Conservation (phyloP, 2,113 vertebrate genomes). For the Pimephales promelas region DNA sequence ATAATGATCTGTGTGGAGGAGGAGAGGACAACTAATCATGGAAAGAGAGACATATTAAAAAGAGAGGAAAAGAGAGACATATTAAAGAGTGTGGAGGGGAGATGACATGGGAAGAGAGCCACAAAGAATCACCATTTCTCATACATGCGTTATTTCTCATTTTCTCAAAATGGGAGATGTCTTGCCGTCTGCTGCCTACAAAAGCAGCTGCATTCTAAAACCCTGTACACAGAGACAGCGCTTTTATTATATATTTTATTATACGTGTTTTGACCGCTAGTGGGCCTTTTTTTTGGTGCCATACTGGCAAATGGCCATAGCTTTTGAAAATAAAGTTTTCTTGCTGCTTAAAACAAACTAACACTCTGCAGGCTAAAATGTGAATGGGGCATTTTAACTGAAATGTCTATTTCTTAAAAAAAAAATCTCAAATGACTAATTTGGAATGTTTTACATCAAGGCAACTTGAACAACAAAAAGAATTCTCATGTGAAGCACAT, state of each 20-base stretch:
- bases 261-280: neutral
- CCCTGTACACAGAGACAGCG: neutral
- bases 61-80: neutral
- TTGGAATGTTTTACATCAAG: neutral
- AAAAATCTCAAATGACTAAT: neutral
- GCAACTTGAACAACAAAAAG: neutral
- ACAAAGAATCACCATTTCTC: neutral
- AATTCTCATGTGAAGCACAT: neutral
- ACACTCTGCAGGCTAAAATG: neutral
- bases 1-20: slow-evolving; percentile 68
- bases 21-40: slow-evolving; percentile 46
- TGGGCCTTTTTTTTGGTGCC: neutral
- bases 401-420: neutral
- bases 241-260: neutral
- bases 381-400: neutral
- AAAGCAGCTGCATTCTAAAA: neutral
- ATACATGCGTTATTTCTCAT: slow-evolving; percentile 14
- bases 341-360: neutral
- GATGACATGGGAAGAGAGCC: neutral
- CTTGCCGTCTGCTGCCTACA: neutral
- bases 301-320: neutral
- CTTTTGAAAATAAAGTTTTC: neutral
- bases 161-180: neutral
- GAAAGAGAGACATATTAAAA: slow-evolving; percentile 5
- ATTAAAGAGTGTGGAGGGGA: neutral